These are phyloP conservation scores for Arvicanthis niloticus DNA, from an alignment of 2,113 vertebrate species.

Conservation along the genomic window DNA sequence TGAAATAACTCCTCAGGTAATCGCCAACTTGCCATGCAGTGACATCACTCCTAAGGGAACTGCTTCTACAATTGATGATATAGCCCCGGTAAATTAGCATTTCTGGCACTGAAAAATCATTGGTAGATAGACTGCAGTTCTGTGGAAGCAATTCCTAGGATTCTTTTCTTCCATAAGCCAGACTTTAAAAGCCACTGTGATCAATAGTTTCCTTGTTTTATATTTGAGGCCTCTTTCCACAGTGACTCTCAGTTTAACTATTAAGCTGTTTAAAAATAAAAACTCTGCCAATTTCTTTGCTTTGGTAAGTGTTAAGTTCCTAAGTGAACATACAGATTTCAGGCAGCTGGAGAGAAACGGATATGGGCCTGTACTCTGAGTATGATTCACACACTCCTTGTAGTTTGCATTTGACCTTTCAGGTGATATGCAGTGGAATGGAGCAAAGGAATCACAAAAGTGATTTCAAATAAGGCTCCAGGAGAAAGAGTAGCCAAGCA, in stretches of 20 bases:
- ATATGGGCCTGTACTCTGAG: neutral
- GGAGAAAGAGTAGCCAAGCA: neutral
- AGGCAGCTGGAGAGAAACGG: neutral
- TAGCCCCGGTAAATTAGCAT: conserved; percentile 63
- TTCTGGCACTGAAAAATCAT: conserved; percentile 68
- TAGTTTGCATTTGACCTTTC: neutral
- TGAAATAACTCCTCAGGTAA: conserved; percentile 80
- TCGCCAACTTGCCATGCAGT: conserved; percentile 46
- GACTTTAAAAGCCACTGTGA: conserved; percentile 34
- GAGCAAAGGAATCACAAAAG: rapidly evolving
- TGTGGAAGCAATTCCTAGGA: conserved; percentile 29
- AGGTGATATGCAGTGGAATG: neutral
- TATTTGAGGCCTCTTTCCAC: neutral
- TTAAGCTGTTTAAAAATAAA: neutral
- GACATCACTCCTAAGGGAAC: conserved; percentile 54
- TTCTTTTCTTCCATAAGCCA: conserved; percentile 33
- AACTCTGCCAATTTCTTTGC: neutral
- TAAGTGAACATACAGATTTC: neutral
- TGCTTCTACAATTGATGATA: conserved; percentile 33
- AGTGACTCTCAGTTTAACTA: neutral
- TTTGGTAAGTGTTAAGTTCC: neutral
- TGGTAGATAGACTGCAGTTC: neutral
- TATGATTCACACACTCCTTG: no score
- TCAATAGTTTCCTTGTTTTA: conserved; percentile 50
- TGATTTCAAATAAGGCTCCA: neutral